Percentiles rank a stretch among this genome's conserved stretches.
Conservation (phyloP, 2,888 invertebrate species). For the Ophraella communa region DNA sequence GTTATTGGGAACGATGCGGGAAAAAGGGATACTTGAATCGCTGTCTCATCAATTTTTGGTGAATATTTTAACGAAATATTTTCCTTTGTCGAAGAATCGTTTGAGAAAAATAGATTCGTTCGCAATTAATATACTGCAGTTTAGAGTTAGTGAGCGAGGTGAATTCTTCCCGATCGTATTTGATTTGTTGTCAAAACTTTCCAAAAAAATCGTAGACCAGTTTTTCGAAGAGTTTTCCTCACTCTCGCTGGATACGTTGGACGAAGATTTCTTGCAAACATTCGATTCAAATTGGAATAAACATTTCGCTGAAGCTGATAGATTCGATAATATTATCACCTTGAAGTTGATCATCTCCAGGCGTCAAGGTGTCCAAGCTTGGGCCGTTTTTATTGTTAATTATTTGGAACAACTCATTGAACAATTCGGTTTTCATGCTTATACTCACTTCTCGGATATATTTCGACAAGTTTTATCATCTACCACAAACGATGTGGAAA, state of each 20-base stretch:
- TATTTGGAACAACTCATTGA: conserved; percentile 14
- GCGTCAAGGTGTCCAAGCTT: not conserved
- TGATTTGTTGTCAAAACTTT: not conserved
- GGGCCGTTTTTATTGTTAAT: conserved; percentile 1
- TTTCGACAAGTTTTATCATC: not conserved
- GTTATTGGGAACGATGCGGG: conserved; percentile 11
- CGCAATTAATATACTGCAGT: conserved; percentile 9
- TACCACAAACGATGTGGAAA: not conserved
- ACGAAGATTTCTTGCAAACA: conserved; percentile 1
- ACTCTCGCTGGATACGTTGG: too few relatives aligned
- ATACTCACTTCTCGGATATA: conserved; percentile 12
- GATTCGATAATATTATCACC: conserved; percentile 8
- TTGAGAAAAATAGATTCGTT: conserved; percentile 2
- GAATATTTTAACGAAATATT: conserved; percentile 16
- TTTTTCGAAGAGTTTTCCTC: not conserved
- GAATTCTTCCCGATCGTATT: conserved; percentile 20
- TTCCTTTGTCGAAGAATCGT: not conserved
- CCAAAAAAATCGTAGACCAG: not conserved
- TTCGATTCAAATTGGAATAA: conserved; percentile 22
- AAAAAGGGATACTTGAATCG: not conserved
- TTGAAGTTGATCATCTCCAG: conserved; percentile 9
- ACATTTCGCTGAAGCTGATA: conserved; percentile 5
- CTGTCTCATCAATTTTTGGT: conserved; percentile 12
- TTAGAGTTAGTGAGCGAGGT: conserved; percentile 10
- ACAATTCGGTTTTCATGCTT: conserved; percentile 15